These are phyloP conservation scores for Rhynchonema sp. DNA, from an alignment of 2,888 invertebrate genomes.

Conservation along the genomic window DNA sequence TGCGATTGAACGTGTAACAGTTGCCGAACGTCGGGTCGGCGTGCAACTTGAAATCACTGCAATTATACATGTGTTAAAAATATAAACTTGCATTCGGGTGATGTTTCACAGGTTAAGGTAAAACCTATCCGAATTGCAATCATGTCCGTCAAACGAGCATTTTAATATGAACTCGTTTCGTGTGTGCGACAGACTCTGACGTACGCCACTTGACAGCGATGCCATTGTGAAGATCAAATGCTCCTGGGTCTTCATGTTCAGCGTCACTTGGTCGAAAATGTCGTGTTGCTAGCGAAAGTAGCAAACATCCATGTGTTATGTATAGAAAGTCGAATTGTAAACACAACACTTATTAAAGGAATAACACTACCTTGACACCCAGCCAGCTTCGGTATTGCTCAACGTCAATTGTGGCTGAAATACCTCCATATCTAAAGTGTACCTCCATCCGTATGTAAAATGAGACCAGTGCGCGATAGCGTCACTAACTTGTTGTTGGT, in stretches of 20 bases:
- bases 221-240: background rate
- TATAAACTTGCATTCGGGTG: no score
- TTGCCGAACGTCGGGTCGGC: background rate
- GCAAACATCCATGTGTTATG: no score
- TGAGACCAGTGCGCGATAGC: no score
- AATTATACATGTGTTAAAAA: no score
- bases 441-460: no score
- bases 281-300: background rate
- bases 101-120: no score
- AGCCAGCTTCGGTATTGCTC: no score
- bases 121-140: slow-evolving; percentile 17
- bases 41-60: background rate
- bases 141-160: slow-evolving; percentile 24
- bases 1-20: background rate
- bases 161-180: slow-evolving; percentile 10
- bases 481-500: background rate
- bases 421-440: no score
- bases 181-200: background rate
- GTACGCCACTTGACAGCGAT: background rate
- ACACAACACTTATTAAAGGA: no score
- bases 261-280: background rate
- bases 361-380: no score
- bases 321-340: background rate
- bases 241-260: background rate
- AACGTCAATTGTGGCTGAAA: no score